Evolutionary conservation across 2,113 vertebrate species (phyloP).

Genomic region (Etheostoma cragini): DNA sequence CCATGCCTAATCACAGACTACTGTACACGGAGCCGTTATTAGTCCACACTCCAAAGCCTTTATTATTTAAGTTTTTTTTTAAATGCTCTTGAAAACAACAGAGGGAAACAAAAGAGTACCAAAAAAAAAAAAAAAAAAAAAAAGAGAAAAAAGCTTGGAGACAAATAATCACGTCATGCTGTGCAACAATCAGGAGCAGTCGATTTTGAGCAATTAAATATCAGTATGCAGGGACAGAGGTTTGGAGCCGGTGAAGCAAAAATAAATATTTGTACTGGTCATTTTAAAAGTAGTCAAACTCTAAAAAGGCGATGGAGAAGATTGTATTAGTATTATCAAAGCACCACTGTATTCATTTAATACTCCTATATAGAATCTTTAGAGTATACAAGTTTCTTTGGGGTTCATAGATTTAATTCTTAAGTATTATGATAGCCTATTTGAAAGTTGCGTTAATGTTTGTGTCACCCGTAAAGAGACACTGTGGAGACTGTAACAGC

Average conservation of each 20-base stretch:
- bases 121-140: slow-evolving; percentile 55
- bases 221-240: slow-evolving; percentile 25
- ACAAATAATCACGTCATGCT: slow-evolving; percentile 47
- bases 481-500: slow-evolving; percentile 1
- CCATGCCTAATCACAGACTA: slow-evolving; percentile 42
- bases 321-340: not conserved
- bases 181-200: slow-evolving; percentile 70
- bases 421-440: not conserved
- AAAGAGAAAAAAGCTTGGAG: slow-evolving; percentile 38
- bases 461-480: slow-evolving; percentile 1
- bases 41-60: slow-evolving; percentile 23
- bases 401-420: not conserved
- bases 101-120: slow-evolving; percentile 11
- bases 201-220: slow-evolving; percentile 65
- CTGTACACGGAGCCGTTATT: slow-evolving; percentile 25
- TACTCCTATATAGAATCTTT: not conserved
- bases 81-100: slow-evolving; percentile 30
- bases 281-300: slow-evolving; percentile 21
- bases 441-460: not conserved
- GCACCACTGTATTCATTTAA: not conserved
- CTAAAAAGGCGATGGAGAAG: not conserved
- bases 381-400: not conserved
- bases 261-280: slow-evolving; percentile 25
- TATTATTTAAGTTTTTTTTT: slow-evolving; percentile 9
- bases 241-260: slow-evolving; percentile 16